Evolutionary conservation across 2,888 invertebrate species (phyloP), one percentile per base, ranked within the genome.

Genomic region (Cylloceria caligata): DNA sequence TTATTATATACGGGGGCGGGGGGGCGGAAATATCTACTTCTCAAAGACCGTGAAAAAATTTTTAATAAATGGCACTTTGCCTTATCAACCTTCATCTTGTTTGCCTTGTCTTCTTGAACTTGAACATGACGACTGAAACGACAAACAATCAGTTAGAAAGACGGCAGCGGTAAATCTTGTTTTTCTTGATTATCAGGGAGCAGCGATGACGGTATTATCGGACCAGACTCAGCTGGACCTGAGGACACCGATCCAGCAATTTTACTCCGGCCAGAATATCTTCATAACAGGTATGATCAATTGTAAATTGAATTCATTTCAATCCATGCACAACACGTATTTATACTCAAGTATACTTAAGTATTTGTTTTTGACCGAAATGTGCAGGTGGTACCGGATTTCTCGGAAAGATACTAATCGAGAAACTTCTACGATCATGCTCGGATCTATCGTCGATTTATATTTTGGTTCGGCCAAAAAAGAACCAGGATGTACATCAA

Each of bases 401-500:
- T 88, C 88, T 94, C 83, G 94, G 94, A 6, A 93, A 93, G 86
- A 91, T 95, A 0, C 88, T 95, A 3, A 92, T 95, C 76, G 95
- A 95, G 87, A 95, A 95, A 88, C 90, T 95, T 45, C 90, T 95
- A 27, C 93, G 95, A 64, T 93, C 93, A 4, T 95, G 95, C 52
- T 93, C 94, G 0, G 93, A 94, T 47, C 88, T 95, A 4, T 93
- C 93, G 36, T 93, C 93, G 13, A 93, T 95, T 80, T 95, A 94
- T 87, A 87, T 95, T 30, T 90, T 95, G 49, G 93, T 95, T 21
- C 92, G 95, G 64, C 89, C 93, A 36, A 95, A 95, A 89, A 94
- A 94, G 91, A 96, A 93, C 0, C 95, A 96, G 89, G 95, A 95
- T 85, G 93, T 95, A 52, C 94, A 95, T 85, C 94, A 95, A 0